Percentiles rank a stretch among this genome's conserved stretches.
phyloP scores from a whole-genome alignment of 2,113 vertebrate genomes.

The Alethe diademata region DNA sequence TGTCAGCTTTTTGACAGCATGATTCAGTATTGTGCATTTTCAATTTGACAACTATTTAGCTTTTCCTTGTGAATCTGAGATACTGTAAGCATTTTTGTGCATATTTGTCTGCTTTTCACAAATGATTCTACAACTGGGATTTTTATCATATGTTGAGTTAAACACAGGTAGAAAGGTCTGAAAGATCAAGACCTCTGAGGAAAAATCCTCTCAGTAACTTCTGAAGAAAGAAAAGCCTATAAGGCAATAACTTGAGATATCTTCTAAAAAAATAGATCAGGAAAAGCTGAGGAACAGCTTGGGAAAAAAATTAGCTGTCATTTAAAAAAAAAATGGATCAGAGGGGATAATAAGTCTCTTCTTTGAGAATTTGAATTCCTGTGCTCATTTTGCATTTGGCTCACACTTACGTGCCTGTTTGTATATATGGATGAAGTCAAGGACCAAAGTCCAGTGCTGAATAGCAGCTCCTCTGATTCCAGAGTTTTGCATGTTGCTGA shows the following conservation, averaged over 20 bases:
- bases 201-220: background rate
- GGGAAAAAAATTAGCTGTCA: background rate
- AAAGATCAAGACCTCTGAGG: slow-evolving; percentile 39
- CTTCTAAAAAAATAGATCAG: background rate
- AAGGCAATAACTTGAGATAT: background rate
- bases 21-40: slow-evolving; percentile 42
- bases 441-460: background rate
- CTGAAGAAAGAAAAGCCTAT: background rate
- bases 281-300: background rate
- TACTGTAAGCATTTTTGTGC: slow-evolving; percentile 2
- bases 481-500: background rate
- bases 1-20: slow-evolving; percentile 48
- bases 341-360: background rate
- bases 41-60: slow-evolving; percentile 8
- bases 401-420: background rate
- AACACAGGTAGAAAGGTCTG: slow-evolving; percentile 19
- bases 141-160: slow-evolving; percentile 8
- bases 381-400: background rate
- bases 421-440: background rate
- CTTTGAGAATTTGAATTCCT: background rate
- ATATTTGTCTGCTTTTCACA: background rate
- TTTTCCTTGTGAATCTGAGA: background rate
- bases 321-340: background rate
- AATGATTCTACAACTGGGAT: slow-evolving; percentile 3
- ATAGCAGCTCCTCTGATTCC: background rate